Evolutionary conservation across 1,140 invertebrate species (phyloP), one percentile per base, ranked within the genome.

Genomic region (Drosophila chauvacae): DNA sequence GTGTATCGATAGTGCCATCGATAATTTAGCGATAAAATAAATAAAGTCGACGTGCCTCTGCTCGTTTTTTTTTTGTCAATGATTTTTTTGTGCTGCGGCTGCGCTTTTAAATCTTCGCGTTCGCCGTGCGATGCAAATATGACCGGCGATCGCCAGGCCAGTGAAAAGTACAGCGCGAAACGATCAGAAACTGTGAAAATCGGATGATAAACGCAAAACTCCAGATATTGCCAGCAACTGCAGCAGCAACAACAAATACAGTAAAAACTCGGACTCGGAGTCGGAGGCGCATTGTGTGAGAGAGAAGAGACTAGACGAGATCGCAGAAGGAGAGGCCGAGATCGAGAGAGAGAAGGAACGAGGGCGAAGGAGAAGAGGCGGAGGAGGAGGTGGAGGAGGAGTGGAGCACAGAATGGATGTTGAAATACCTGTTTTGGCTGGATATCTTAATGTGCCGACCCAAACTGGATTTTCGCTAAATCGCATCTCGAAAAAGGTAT

Each of bases 381-480:
- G 70, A 33, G 71, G 61, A 37, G 72, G 71, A 65, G 71, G 42
- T 9, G 39, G 61, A 56, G 60, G 61, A 42, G 72, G 72, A 64
- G 72, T 58, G 61, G 61, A 59, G 51, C 72, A 88, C 84, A 90
- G 86, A 90, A 90, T 90, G 85, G 85, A 90, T 90, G 85, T 90
- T 76, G 91, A 92, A 91, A 91, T 92, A 87, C 91, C 91, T 80
- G 90, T 92, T 81, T 86, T 92, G 68, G 80, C 91, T 80, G 91
- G 91, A 82, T 91, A 83, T 86, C 88, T 92, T 72, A 92, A 91
- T 91, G 86, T 92, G 72, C 91, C 91, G 80, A 91, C 88, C 69
- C 91, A 92, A 91, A 90, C 91, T 81, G 91, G 91, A 85, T 92
- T 92, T 82, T 92, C 91, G 74, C 77, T 92, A 75, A 92, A 92